Evolutionary conservation across 2,888 invertebrate genomes (phyloP).

Genomic region (Mythimna ferrago): DNA sequence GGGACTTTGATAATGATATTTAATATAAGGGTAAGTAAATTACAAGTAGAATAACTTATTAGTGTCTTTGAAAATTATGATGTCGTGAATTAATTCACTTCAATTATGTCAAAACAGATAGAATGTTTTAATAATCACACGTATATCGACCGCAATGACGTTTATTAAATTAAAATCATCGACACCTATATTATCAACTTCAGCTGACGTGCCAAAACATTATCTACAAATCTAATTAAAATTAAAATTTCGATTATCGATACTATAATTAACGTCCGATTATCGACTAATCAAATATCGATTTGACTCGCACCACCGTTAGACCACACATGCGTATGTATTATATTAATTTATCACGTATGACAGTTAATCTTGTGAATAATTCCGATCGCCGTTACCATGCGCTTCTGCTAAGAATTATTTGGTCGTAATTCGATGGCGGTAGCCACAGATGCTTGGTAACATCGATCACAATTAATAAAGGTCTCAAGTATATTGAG

Average conservation of each 20-base stretch:
- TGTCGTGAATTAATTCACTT: not conserved
- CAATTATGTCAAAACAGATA: not conserved
- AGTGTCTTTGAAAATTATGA: not conserved
- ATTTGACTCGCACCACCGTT: conserved; percentile 65
- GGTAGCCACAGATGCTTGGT: conserved; percentile 19
- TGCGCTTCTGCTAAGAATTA: conserved; percentile 55
- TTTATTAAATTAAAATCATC: conserved; percentile 26
- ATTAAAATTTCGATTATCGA: conserved; percentile 58
- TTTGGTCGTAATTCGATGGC: conserved; percentile 49
- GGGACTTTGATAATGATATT: too few relatives aligned
- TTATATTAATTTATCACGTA: conserved; percentile 73
- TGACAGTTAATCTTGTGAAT: conserved; percentile 69
- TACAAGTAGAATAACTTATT: too few relatives aligned
- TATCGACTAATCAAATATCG: conserved; percentile 75
- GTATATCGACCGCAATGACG: not conserved
- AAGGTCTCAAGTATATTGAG: not conserved
- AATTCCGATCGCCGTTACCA: conserved; percentile 57
- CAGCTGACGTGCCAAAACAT: conserved; percentile 45
- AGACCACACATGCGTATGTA: conserved; percentile 73
- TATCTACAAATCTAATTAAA: conserved; percentile 50
- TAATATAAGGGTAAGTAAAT: too few relatives aligned
- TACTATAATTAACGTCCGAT: conserved; percentile 67
- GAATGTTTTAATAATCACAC: not conserved
- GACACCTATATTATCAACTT: not conserved
- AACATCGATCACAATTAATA: not conserved